Conservation (phyloP, 1,140 invertebrate genomes). For the Drosophila subpulchrella region DNA sequence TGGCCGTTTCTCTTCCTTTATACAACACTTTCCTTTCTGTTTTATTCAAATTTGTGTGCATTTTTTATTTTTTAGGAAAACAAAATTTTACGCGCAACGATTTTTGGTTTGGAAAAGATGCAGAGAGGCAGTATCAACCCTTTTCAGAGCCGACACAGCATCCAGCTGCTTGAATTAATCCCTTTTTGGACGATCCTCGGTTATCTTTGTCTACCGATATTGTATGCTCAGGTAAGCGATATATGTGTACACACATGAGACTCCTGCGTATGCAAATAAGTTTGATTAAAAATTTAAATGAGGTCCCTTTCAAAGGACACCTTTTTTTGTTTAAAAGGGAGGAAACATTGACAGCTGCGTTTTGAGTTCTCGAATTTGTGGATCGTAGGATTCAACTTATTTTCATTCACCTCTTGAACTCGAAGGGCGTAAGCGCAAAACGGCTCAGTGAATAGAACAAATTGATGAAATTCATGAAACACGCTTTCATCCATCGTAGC, state of each 20-base stretch:
- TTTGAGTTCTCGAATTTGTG: slow-evolving; percentile 55
- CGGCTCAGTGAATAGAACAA: slow-evolving; percentile 17
- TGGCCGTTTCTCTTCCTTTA: slow-evolving; percentile 18
- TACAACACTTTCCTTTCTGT: slow-evolving; percentile 61
- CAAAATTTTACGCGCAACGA: slow-evolving; percentile 58
- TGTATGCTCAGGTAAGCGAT: slow-evolving; percentile 66
- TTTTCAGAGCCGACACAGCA: slow-evolving; percentile 43
- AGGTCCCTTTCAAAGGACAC: slow-evolving; percentile 39
- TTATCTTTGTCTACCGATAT: slow-evolving; percentile 69
- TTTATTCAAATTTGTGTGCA: slow-evolving; percentile 80
- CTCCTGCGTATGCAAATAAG: slow-evolving; percentile 61
- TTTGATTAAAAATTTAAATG: slow-evolving; percentile 80
- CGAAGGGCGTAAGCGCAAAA: slow-evolving; percentile 26
- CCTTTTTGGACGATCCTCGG: slow-evolving; percentile 15
- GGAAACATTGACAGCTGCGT: slow-evolving; percentile 59
- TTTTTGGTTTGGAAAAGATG: slow-evolving; percentile 33
- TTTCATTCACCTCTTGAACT: slow-evolving; percentile 71
- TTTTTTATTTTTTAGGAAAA: slow-evolving; percentile 75
- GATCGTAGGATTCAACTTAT: slow-evolving; percentile 15
- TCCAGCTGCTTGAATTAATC: slow-evolving; percentile 55
- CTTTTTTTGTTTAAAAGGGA: slow-evolving; percentile 27
- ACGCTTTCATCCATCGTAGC: not conserved
- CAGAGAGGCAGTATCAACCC: slow-evolving; percentile 46
- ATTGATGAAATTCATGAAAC: not conserved
- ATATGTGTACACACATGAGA: slow-evolving; percentile 44